Conservation (phyloP, 2,888 invertebrate genomes). For the Prosopocoilus inquinatus region DNA sequence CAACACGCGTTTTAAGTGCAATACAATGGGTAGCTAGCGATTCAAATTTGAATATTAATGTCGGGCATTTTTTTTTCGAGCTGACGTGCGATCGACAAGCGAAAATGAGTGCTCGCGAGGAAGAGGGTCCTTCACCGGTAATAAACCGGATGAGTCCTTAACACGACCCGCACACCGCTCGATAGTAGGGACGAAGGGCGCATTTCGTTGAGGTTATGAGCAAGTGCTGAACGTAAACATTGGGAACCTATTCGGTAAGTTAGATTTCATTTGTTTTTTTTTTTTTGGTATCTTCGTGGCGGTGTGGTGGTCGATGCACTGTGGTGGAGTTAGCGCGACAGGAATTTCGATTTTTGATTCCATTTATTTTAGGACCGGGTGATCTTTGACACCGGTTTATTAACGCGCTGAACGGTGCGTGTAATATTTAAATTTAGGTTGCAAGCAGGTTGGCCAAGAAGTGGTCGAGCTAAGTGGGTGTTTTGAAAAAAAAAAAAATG, state of each 20-base stretch:
- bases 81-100: neutral
- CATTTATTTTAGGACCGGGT: too few species aligned
- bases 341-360: neutral
- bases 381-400: too few species aligned
- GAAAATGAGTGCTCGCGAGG: neutral
- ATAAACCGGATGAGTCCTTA: neutral
- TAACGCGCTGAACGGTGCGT: too few species aligned
- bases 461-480: too few species aligned
- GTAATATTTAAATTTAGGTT: too few species aligned
- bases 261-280: neutral
- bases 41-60: neutral
- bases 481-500: too few species aligned
- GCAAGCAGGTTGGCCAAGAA: too few species aligned
- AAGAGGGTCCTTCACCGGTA: neutral
- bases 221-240: conserved; percentile 11
- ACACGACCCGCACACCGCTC: neutral
- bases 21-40: too few species aligned
- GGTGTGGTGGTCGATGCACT: neutral
- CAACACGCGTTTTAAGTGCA: too few species aligned
- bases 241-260: conserved; percentile 11
- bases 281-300: neutral
- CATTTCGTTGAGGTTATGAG: conserved; percentile 13
- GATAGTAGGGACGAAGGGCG: neutral
- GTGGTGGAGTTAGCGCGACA: neutral
- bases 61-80: conserved; percentile 1